Evolutionary conservation across 2,113 vertebrate genomes (phyloP), one percentile per base, ranked within the genome.

Genomic region (Excalfactoria chinensis): DNA sequence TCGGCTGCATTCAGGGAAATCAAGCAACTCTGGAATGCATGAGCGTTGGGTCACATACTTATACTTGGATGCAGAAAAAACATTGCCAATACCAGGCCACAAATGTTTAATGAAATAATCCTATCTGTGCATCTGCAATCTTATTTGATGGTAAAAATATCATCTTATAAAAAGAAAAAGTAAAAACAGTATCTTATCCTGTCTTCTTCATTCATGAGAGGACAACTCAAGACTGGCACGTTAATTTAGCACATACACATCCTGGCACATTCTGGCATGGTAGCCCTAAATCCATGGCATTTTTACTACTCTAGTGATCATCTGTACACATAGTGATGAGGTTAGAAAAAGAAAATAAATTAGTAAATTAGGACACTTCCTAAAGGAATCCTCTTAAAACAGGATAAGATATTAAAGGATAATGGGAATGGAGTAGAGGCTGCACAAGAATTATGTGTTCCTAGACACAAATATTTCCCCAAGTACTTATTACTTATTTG

Each of bases 181-280:
- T 37, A 37, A 37, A 37, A 37, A 79, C 71, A 70, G 63, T 63
- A 56, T 96, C 85, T 90, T 83, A 77, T 80, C 76, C 55, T 30
- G 25, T 67, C 55, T 49, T 88, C 55, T 88, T 77, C 32, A n/a
- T 70, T 90, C 64, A 48, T 72, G 67, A 74, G 77, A 60, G 32
- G 6, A 81, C 26, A 63, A 76, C 3, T 41, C 59, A 88, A 14
- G 3, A 18, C 13, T 69, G 49, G 68, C 34, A 6, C 0, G 19
- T 72, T 82, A 73, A 70, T 41, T 82, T 67, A 70, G 86, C 20
- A 2, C 26, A 60, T 22, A 56, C 30, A 51, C 44, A 55, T 35
- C 48, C 66, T 41, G 68, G 32, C 48, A 20, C 30, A 28, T 26
- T 75, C 64, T 80, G 74, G 75, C 28, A 5, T 1, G 13, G 30